Evolutionary conservation across 2,113 vertebrate genomes (phyloP).

Genomic region (Pituophis catenifer): DNA sequence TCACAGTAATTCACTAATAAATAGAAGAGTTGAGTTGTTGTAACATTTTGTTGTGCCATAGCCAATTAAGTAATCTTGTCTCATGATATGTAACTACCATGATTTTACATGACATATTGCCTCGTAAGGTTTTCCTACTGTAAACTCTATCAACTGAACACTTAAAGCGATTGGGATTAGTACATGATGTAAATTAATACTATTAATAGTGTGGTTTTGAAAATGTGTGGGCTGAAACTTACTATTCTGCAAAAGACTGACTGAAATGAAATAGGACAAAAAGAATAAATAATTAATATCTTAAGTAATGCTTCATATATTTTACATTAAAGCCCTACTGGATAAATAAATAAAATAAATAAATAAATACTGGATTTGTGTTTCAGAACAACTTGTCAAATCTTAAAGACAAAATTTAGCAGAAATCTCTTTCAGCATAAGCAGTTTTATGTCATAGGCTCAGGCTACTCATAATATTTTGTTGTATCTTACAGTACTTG

Average conservation of each 20-base stretch:
- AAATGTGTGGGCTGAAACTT: not conserved
- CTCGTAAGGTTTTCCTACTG: not conserved
- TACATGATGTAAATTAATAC: not conserved
- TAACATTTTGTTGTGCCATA: not conserved
- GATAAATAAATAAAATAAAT: too few species aligned
- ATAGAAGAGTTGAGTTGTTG: not conserved
- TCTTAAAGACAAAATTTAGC: not conserved
- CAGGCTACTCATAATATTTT: not conserved
- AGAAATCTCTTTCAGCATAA: not conserved
- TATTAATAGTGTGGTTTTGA: not conserved
- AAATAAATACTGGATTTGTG: not conserved
- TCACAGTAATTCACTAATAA: not conserved
- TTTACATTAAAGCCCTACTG: not conserved
- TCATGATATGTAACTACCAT: not conserved
- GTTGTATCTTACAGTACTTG: not conserved
- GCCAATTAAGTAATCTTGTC: not conserved
- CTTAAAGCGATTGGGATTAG: not conserved
- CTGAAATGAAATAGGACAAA: not conserved
- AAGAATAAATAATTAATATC: not conserved
- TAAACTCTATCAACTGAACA: not conserved
- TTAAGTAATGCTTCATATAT: not conserved
- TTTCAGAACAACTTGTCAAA: not conserved
- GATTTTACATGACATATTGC: not conserved
- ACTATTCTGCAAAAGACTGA: not conserved
- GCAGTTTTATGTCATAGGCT: not conserved